Percentiles rank a stretch among this genome's conserved stretches.
Evolutionary conservation across 2,113 vertebrate species (phyloP).

Genomic region (Oryzias curvinotus): DNA sequence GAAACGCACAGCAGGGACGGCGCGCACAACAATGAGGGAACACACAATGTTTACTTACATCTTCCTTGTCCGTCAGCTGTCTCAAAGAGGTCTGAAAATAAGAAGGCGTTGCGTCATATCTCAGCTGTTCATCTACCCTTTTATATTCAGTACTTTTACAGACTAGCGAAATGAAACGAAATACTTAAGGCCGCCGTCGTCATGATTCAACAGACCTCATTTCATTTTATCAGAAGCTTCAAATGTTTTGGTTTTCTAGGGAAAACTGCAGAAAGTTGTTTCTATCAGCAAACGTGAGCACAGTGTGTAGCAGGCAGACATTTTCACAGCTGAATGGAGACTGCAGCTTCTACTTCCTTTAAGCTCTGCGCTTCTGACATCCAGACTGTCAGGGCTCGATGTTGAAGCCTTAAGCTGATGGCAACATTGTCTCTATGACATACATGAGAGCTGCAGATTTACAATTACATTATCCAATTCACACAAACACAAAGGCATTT

Average conservation of each 20-base stretch:
- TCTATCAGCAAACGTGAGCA: constrained; percentile 9
- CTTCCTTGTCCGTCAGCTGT: too few species aligned
- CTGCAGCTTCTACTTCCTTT: constrained; percentile 31
- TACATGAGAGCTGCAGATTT: not conserved
- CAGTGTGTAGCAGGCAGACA: constrained; percentile 24
- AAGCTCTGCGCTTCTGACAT: constrained; percentile 32
- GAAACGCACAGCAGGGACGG: constrained; percentile 29
- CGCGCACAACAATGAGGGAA: constrained; percentile 51
- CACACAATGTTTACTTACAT: constrained; percentile 12
- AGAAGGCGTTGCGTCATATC: too few species aligned
- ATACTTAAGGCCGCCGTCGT: too few species aligned
- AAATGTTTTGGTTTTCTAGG: not conserved
- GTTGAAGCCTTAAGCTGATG: not conserved
- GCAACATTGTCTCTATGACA: not conserved
- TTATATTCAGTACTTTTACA: too few species aligned
- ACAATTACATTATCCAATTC: not conserved
- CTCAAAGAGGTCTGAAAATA: too few species aligned
- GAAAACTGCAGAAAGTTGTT: constrained; percentile 26
- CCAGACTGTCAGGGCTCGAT: constrained; percentile 18
- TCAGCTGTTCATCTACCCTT: too few species aligned
- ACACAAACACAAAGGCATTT: not conserved
- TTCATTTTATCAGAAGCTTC: constrained; percentile 7
- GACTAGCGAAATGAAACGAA: too few species aligned
- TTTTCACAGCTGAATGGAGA: constrained; percentile 45
- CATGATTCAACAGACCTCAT: not conserved